Evolutionary conservation across 2,113 vertebrate species (phyloP), one percentile per base, ranked within the genome.

Genomic region (Coptodon rendalli): DNA sequence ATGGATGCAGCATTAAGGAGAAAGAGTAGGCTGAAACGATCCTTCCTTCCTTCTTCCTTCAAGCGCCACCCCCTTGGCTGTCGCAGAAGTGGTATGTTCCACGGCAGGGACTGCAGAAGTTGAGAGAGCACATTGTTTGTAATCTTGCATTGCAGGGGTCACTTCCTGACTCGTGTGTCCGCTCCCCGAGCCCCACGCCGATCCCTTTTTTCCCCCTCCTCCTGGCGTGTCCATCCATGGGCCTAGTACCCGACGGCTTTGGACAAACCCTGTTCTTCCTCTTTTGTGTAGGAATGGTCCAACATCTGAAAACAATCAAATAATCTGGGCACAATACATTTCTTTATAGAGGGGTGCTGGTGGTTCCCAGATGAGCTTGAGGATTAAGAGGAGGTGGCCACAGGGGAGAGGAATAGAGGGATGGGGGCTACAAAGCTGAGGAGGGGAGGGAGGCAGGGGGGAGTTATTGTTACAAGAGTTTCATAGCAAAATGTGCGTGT

Each of bases 61-160:
- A 84, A 82, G 85, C 84, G 6, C 92, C 95, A 94, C 95, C 96
- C 96, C 95, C 89, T 91, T 83, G 83, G 86, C 92, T 87, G 85
- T n/a, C 56, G 76, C 90, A 81, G 56, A 76, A 93, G 89, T 97
- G 97, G 97, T 96, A 95, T 40, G 88, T 90, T 95, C 97, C 96
- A 87, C 90, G 89, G 87, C 50, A 24, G 90, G 90, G 92, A 93
- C 90, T 93, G 89, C 92, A 96, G 94, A 94, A 96, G 85, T 95
- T 97, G 94, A 96, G 96, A 96, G 95, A 96, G 89, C 93, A 96
- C 96, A 96, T 97, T 97, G 96, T 97, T 96, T 96, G 92, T 96
- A 94, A 96, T 95, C 94, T 93, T 94, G 93, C 94, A 92, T 96
- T 66, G n/a, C 94, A 95, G 94, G 95, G 96, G 96, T 97, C 95